Percentiles rank a stretch among this genome's conserved stretches.
Evolutionary conservation across 2,797 vertebrate genomes (phyloP).

Genomic region (Tragopan temminckii): DNA sequence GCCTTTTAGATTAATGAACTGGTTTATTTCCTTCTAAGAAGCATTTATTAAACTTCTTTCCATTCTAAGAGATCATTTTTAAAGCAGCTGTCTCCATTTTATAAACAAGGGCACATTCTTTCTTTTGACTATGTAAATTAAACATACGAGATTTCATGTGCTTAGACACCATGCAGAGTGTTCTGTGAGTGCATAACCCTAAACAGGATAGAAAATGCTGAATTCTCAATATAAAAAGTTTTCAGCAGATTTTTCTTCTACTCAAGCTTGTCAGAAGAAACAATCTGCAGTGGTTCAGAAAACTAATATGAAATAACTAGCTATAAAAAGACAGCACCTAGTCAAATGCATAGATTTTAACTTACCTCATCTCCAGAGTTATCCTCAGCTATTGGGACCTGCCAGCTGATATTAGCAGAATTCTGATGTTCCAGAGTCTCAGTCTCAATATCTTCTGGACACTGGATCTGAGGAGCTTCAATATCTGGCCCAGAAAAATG

Average conservation of each 20-base stretch:
- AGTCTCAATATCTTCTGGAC: slow-evolving; percentile 88
- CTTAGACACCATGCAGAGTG: not conserved
- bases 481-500: slow-evolving; percentile 83
- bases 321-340: not conserved
- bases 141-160: not conserved
- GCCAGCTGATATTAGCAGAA: slow-evolving; percentile 91
- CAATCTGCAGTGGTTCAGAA: not conserved
- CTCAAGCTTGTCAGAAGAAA: not conserved
- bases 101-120: slow-evolving; percentile 66
- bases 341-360: not conserved
- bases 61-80: slow-evolving; percentile 47
- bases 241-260: not conserved
- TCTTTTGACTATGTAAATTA: slow-evolving; percentile 46
- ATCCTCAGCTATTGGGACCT: slow-evolving; percentile 87
- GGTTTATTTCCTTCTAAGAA: not conserved
- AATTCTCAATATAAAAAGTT: not conserved
- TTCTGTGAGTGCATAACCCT: not conserved
- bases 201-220: not conserved
- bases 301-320: not conserved
- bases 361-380: slow-evolving; percentile 93
- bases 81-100: slow-evolving; percentile 21
- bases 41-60: slow-evolving; percentile 39
- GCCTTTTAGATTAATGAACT: slow-evolving; percentile 22
- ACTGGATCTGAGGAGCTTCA: slow-evolving; percentile 90
- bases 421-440: slow-evolving; percentile 89